A percentile compares a stretch with the other conserved stretches of the same genome.
Conservation (phyloP, 2,797 vertebrate genomes). For the Eutrigla gurnardus region DNA sequence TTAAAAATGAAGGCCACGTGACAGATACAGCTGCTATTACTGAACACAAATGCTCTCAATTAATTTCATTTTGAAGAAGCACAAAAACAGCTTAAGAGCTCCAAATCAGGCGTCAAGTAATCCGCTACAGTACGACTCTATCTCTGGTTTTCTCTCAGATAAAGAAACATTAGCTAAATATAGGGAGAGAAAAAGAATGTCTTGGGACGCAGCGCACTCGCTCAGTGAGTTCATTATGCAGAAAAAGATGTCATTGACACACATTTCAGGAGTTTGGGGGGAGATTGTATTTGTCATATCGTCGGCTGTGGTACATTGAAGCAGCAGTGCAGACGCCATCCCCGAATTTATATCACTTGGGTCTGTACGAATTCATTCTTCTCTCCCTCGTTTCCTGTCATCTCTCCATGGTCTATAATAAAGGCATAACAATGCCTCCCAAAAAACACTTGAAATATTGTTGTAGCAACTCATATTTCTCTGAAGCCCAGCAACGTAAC, state of each 20-base stretch:
- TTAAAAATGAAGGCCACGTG: constrained; percentile 19
- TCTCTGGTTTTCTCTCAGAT: constrained; percentile 38
- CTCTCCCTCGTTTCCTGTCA: background rate
- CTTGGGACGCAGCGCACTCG: constrained; percentile 38
- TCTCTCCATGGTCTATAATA: background rate
- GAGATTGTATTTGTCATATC: constrained; percentile 39
- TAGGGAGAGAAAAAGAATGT: constrained; percentile 34
- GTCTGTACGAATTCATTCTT: constrained; percentile 14
- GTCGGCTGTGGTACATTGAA: constrained; percentile 11
- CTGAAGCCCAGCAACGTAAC: too few species aligned
- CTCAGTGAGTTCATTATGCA: constrained; percentile 63
- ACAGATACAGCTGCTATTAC: constrained; percentile 16
- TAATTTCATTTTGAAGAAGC: constrained; percentile 56
- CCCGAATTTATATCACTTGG: constrained; percentile 19
- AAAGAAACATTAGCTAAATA: constrained; percentile 63
- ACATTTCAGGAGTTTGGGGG: constrained; percentile 59
- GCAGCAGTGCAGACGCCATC: background rate
- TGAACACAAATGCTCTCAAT: constrained; percentile 43
- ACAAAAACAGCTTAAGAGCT: constrained; percentile 59
- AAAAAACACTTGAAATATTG: background rate
- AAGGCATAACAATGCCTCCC: background rate
- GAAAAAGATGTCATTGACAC: constrained; percentile 63
- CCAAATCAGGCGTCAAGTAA: constrained; percentile 49
- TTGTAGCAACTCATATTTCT: background rate
- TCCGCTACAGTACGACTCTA: constrained; percentile 31